Percentiles rank a stretch among this genome's conserved stretches.
Evolutionary conservation across 2,797 vertebrate species (phyloP).

Genomic region (Melanotaenia trifasciata): DNA sequence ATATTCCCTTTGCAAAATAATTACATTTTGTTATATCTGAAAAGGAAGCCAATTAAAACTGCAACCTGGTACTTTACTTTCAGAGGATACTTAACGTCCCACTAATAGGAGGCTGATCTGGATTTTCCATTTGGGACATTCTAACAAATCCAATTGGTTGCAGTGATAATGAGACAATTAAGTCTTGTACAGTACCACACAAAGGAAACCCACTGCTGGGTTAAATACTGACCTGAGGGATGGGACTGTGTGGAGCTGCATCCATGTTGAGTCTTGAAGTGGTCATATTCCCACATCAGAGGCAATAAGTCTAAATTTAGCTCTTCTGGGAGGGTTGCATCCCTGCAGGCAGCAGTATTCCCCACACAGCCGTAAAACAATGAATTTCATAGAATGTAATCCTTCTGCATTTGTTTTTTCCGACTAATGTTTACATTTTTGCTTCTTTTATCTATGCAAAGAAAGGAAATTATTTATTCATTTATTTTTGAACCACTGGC

Average conservation of each 20-base stretch:
- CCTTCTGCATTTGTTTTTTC: conserved; percentile 35
- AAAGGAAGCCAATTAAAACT: conserved; percentile 24
- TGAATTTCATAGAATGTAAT: conserved; percentile 50
- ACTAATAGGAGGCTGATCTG: conserved; percentile 42
- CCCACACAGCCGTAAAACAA: conserved; percentile 41
- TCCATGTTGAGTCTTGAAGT: conserved; percentile 35
- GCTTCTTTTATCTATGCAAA: conserved; percentile 35
- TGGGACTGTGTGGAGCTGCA: conserved; percentile 33
- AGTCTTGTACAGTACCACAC: conserved; percentile 13
- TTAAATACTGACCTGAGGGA: conserved; percentile 38
- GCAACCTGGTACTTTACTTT: conserved; percentile 20
- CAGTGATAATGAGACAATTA: conserved; percentile 45
- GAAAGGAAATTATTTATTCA: conserved; percentile 3
- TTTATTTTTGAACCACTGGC: conserved; percentile 19
- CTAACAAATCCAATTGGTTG: conserved; percentile 54
- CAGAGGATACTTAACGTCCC: conserved; percentile 16
- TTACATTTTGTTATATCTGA: conserved; percentile 6
- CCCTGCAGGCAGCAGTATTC: conserved; percentile 39
- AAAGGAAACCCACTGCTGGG: conserved; percentile 43
- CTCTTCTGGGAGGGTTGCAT: conserved; percentile 48
- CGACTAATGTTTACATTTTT: conserved; percentile 40
- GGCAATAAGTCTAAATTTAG: conserved; percentile 58
- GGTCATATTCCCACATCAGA: conserved; percentile 43
- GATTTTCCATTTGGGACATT: conserved; percentile 38
- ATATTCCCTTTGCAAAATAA: conserved; percentile 1